phyloP scores from a whole-genome alignment of 1,140 invertebrate genomes.

The Rhopalosiphum maidis region DNA sequence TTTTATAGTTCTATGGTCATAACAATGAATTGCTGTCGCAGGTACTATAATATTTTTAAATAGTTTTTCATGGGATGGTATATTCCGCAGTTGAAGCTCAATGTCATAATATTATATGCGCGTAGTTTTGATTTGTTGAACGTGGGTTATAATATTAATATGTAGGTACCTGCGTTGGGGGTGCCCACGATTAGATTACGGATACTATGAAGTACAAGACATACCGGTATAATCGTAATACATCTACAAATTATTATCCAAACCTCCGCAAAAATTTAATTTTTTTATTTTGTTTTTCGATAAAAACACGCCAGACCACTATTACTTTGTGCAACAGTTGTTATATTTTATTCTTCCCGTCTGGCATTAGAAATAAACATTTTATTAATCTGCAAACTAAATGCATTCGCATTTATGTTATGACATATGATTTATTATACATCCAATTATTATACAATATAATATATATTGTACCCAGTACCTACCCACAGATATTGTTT shows the following conservation, averaged over 20 bases:
- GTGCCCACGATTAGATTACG: not conserved
- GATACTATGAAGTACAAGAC: not conserved
- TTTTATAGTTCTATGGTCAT: not conserved
- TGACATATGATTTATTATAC: not conserved
- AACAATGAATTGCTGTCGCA: not conserved
- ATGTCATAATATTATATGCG: not conserved
- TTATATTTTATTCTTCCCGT: not conserved
- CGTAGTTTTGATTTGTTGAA: not conserved
- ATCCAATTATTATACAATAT: not conserved
- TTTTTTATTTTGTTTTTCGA: not conserved
- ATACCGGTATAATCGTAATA: not conserved
- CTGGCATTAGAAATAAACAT: not conserved
- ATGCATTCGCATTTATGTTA: not conserved
- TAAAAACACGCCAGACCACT: not conserved
- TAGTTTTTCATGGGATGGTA: not conserved
- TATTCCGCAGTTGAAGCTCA: not conserved
- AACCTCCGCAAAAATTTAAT: slow-evolving; percentile 14
- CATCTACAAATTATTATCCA: not conserved
- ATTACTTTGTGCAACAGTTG: not conserved
- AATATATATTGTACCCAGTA: too few relatives aligned
- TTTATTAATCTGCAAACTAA: not conserved
- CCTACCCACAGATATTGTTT: not conserved
- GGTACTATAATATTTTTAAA: not conserved
- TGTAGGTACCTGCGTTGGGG: not conserved
- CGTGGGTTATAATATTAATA: not conserved